Evolutionary conservation across 1,140 invertebrate species (phyloP).

Genomic region (Lordiphosa clarofinis): DNA sequence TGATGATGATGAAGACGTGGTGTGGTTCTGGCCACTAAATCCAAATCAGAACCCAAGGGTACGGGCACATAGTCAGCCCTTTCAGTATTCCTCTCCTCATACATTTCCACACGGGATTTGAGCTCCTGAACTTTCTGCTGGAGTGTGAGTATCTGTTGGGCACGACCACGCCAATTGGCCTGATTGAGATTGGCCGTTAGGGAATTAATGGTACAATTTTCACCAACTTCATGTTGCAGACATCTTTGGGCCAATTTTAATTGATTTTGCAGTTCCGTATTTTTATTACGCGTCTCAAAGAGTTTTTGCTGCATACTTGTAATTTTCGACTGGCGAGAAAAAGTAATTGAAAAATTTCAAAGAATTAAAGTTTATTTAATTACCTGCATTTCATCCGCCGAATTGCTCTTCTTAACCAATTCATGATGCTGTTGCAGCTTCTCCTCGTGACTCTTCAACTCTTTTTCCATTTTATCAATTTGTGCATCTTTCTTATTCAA

Average conservation of each 20-base stretch:
- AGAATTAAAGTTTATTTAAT: no score
- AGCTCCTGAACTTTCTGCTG: conserved; percentile 84
- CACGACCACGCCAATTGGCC: conserved; percentile 85
- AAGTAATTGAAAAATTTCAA: no score
- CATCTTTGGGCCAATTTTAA: conserved; percentile 83
- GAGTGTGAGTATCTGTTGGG: conserved; percentile 85
- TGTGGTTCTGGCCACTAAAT: conserved; percentile 1
- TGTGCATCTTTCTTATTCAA: conserved; percentile 70
- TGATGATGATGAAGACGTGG: conserved; percentile 15
- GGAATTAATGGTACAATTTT: conserved; percentile 80
- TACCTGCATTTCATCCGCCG: conserved; percentile 82
- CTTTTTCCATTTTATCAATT: conserved; percentile 80
- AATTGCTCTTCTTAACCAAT: conserved; percentile 28
- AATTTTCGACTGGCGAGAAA: conserved; percentile 79
- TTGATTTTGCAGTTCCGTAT: conserved; percentile 84
- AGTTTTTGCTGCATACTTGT: conserved; percentile 83
- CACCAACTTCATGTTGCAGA: conserved; percentile 85
- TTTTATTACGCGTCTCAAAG: conserved; percentile 84
- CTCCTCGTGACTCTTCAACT: conserved; percentile 64
- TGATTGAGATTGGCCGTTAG: conserved; percentile 70
- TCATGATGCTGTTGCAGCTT: conserved; percentile 35
- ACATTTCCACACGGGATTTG: conserved; percentile 82
- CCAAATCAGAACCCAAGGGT: conserved; percentile 39
- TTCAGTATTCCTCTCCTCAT: conserved; percentile 47
- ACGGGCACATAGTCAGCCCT: conserved; percentile 44